Evolutionary conservation across 2,113 vertebrate genomes (phyloP), one percentile per base, ranked within the genome.

Genomic region (Aleadryas rufinucha): DNA sequence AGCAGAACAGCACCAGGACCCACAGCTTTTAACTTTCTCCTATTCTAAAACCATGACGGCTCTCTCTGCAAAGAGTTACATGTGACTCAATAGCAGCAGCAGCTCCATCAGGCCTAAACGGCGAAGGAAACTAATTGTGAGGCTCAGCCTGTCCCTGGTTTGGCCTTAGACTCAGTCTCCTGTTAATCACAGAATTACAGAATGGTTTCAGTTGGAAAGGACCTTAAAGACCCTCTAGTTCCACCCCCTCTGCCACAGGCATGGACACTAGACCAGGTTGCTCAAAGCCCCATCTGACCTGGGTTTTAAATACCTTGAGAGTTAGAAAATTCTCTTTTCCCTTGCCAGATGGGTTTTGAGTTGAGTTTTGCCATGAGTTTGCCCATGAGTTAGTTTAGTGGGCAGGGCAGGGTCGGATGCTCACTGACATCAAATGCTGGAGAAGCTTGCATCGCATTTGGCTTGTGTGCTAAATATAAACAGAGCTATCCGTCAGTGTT

Each of bases 31-130:
- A 52, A 19, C 23, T 63, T 35, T 61, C 12, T 13, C 11, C 6
- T 64, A 0, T 31, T 81, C 56, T 63, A 59, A 86, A 81, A 6
- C 33, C 16, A 28, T 3, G 3, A 30, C 14, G 52, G 5, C 21
- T 63, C 23, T 87, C 42, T 27, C 2, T 37, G 49, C 1, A 1
- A 60, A n/a, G 70, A 37, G 19, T 87, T 52, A 42, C 4, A 2
- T 4, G n/a, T 1, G 1, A 35, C 20, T 52, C 60, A 23, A n/a
- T 11, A n/a, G n/a, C 61, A 66, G 69, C 56, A 79, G 52, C 44
- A 64, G 49, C 61, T 71, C 69, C 2, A 2, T 30, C 41, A 37
- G 28, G 13, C 60, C 16, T 31, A 15, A 77, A 37, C 0, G 0
- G 44, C 47, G 60, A 68, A 65, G 63, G 71, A 93, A 77, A 47